Conservation (phyloP, 2,888 invertebrate species). For the Yponomeuta malinellus region DNA sequence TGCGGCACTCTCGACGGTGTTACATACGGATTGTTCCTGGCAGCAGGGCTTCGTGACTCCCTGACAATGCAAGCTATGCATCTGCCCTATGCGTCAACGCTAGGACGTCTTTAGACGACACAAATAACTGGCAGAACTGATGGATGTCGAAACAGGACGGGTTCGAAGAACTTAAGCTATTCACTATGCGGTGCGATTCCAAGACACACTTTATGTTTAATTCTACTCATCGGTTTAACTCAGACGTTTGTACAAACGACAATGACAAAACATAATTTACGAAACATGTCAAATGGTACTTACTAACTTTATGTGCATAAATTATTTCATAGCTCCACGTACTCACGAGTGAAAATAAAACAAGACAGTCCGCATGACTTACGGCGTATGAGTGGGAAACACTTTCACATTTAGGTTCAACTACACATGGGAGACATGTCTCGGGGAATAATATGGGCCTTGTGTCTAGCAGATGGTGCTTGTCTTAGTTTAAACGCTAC, state of each 20-base stretch:
- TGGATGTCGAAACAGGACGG: conserved; percentile 38
- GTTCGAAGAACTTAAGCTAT: conserved; percentile 47
- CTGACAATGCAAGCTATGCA: conserved; percentile 65
- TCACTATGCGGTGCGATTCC: background rate
- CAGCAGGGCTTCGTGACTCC: conserved; percentile 59
- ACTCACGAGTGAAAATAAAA: conserved; percentile 15
- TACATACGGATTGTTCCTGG: conserved; percentile 55
- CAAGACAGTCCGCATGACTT: conserved; percentile 2
- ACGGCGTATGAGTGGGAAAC: background rate
- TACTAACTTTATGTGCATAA: background rate
- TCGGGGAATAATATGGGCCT: conserved; percentile 10
- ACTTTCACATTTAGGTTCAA: conserved; percentile 5
- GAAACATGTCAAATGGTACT: background rate
- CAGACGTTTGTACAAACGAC: background rate
- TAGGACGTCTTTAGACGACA: conserved; percentile 38
- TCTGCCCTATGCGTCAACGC: conserved; percentile 31
- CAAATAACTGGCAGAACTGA: conserved; percentile 47
- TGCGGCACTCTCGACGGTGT: conserved; percentile 53
- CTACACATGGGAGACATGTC: conserved; percentile 10
- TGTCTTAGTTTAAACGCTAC: background rate
- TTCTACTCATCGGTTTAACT: background rate
- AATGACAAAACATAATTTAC: background rate
- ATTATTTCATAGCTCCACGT: background rate
- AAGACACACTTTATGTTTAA: background rate
- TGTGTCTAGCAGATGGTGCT: conserved; percentile 9